Percentiles rank a stretch among this genome's conserved stretches.
Conservation (phyloP, 1,140 invertebrate genomes). For the Cydia amplana region DNA sequence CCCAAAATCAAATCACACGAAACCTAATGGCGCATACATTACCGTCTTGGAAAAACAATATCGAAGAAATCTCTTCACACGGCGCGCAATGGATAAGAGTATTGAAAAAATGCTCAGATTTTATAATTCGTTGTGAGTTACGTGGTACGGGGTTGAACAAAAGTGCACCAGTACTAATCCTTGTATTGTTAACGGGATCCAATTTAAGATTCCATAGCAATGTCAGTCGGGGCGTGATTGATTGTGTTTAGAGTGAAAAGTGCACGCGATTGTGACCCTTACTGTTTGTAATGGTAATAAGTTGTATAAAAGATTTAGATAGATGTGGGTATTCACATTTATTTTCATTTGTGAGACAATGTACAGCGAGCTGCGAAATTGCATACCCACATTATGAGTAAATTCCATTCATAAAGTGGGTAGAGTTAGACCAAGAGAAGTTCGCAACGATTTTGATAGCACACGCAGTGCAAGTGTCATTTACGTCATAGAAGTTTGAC, state of each 20-base stretch:
- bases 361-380: too few relatives aligned
- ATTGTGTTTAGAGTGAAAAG: slow-evolving; percentile 61
- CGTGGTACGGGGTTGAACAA: slow-evolving; percentile 53
- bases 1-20: slow-evolving; percentile 18
- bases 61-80: slow-evolving; percentile 14
- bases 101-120: neutral
- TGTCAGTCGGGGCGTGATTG: slow-evolving; percentile 71
- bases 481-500: too few relatives aligned
- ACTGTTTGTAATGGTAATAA: neutral
- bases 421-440: too few relatives aligned
- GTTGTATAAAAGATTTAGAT: neutral
- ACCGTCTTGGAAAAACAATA: neutral
- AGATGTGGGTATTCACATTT: neutral
- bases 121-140: slow-evolving; percentile 15
- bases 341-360: too few relatives aligned
- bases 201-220: slow-evolving; percentile 74
- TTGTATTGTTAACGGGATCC: slow-evolving; percentile 71
- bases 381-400: too few relatives aligned
- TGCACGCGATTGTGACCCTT: slow-evolving; percentile 38
- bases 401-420: too few relatives aligned
- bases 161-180: slow-evolving; percentile 63
- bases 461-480: too few relatives aligned
- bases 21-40: slow-evolving; percentile 37
- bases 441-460: too few relatives aligned
- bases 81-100: neutral